A percentile compares a stretch with the other conserved stretches of the same genome.
These are phyloP conservation scores for Cathartes aura DNA, from an alignment of 2,113 vertebrate genomes.

Conservation along the genomic window DNA sequence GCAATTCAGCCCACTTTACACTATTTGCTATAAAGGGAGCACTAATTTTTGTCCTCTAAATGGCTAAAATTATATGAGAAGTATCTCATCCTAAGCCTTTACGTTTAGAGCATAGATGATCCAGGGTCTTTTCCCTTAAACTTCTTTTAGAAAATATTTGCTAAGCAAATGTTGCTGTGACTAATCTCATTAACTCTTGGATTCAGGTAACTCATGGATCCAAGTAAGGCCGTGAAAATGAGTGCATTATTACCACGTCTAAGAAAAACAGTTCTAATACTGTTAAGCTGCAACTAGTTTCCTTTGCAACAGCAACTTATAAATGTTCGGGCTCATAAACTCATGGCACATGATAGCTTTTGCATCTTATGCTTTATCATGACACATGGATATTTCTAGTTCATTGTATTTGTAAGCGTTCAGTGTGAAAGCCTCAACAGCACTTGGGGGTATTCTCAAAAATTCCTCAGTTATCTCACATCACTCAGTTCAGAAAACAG, in stretches of 20 bases:
- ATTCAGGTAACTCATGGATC: not conserved
- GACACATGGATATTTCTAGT: not conserved
- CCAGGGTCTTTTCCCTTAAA: not conserved
- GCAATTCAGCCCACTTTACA: not conserved
- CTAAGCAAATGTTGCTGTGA: not conserved
- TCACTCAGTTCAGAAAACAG: not conserved
- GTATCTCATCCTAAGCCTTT: not conserved
- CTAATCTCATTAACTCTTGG: not conserved
- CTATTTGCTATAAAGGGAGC: not conserved
- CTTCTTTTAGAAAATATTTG: not conserved
- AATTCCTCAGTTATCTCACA: not conserved
- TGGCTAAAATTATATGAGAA: not conserved
- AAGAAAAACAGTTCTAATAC: not conserved
- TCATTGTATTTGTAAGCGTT: not conserved
- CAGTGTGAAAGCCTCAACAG: not conserved
- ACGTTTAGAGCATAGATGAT: not conserved
- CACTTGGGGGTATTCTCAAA: not conserved
- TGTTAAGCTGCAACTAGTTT: not conserved
- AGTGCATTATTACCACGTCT: not conserved
- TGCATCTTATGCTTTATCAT: not conserved
- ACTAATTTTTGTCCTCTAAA: not conserved
- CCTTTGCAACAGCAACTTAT: not conserved
- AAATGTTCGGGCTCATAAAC: not conserved
- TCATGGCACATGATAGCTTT: not conserved
- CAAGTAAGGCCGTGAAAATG: not conserved